Percentiles rank a stretch among this genome's conserved stretches.
Evolutionary conservation across 2,888 invertebrate species (phyloP).

Genomic region (Ceraclea dissimilis): DNA sequence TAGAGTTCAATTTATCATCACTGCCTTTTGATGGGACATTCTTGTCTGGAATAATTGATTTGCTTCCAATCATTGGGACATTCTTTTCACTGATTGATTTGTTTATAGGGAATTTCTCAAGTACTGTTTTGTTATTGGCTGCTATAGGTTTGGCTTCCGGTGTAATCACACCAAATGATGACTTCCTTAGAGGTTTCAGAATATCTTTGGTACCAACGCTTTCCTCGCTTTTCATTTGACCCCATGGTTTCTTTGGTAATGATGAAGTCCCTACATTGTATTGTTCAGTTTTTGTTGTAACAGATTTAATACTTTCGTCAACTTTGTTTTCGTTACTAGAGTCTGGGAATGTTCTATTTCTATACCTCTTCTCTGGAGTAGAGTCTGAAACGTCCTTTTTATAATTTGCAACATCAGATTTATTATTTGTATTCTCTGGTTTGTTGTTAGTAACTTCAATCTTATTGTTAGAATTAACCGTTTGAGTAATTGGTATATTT

Average conservation of each 20-base stretch:
- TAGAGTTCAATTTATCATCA: background rate
- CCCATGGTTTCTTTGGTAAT: constrained; percentile 34
- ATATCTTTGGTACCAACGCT: constrained; percentile 28
- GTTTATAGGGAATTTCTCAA: constrained; percentile 12
- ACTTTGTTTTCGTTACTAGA: constrained; percentile 38
- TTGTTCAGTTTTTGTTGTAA: constrained; percentile 37
- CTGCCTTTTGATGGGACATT: background rate
- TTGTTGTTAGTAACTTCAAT: constrained; percentile 11
- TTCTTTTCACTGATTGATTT: constrained; percentile 6
- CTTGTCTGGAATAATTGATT: constrained; percentile 31
- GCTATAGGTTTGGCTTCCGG: constrained; percentile 31
- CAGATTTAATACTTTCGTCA: constrained; percentile 39
- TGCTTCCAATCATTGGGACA: background rate
- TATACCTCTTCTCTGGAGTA: constrained; percentile 43
- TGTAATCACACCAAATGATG: constrained; percentile 29
- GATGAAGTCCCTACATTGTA: constrained; percentile 44
- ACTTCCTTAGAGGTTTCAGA: constrained; percentile 31
- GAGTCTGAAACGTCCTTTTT: constrained; percentile 48
- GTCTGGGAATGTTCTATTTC: constrained; percentile 47
- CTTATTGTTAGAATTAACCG: constrained; percentile 12
- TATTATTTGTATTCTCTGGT: constrained; percentile 3
- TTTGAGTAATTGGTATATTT: constrained; percentile 26
- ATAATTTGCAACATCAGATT: constrained; percentile 40
- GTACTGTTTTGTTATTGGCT: constrained; percentile 7
- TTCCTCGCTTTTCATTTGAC: constrained; percentile 36